Evolutionary conservation across 1,140 invertebrate species (phyloP).

Genomic region (Acromyrmex heyeri): DNA sequence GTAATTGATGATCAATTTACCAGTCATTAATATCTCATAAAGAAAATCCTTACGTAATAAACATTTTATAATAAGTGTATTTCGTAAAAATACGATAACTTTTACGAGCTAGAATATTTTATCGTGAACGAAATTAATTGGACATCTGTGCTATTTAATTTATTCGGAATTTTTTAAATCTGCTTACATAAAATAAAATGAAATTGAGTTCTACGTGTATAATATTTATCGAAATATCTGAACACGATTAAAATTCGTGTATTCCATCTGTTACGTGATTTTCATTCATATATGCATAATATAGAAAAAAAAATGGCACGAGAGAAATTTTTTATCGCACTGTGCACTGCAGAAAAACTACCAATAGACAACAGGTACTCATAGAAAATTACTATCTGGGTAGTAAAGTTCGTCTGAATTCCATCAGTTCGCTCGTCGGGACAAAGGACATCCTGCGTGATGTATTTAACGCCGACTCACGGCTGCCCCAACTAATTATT

Average conservation of each 20-base stretch:
- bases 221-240: not conserved
- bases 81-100: not conserved
- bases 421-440: constrained; percentile 8
- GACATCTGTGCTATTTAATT: not conserved
- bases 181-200: not conserved
- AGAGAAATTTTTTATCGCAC: not conserved
- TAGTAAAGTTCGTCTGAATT: constrained; percentile 26
- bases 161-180: not conserved
- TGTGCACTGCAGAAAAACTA: not conserved
- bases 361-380: not conserved
- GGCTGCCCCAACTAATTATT: constrained; percentile 82
- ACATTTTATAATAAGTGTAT: not conserved
- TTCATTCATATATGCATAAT: not conserved
- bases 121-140: not conserved
- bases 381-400: constrained; percentile 10
- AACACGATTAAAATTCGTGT: not conserved
- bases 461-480: constrained; percentile 79
- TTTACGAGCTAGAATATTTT: not conserved
- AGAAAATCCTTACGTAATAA: not conserved
- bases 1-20: constrained; percentile 15
- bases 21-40: constrained; percentile 6
- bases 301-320: too few species aligned
- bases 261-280: not conserved
- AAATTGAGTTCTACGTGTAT: not conserved
- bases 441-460: constrained; percentile 82